These are phyloP conservation scores for Lasioglossum pauxillum DNA, from an alignment of 2,888 invertebrate species.

Conservation along the genomic window DNA sequence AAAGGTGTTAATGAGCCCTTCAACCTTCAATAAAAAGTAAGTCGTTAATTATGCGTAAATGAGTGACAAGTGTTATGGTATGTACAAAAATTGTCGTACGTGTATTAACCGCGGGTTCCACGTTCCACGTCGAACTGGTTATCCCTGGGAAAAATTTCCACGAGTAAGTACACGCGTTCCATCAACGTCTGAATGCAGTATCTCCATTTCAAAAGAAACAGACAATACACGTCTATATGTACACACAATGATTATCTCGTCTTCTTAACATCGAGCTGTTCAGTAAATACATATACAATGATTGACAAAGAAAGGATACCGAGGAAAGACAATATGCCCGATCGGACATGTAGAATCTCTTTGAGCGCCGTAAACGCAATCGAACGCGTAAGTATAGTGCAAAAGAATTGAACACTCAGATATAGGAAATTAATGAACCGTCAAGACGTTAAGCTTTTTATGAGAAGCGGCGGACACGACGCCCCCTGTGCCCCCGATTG, in stretches of 20 bases:
- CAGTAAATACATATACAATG: background rate
- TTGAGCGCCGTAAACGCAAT: conserved; percentile 3
- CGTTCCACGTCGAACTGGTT: background rate
- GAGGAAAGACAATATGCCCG: background rate
- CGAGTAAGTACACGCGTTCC: background rate
- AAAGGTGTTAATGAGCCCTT: conserved; percentile 19
- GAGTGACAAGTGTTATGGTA: background rate
- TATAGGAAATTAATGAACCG: background rate
- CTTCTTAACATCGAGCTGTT: background rate
- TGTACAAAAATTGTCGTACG: conserved; percentile 27
- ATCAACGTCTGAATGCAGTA: background rate
- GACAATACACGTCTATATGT: background rate
- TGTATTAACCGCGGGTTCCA: background rate
- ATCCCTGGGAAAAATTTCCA: background rate
- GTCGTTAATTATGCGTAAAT: conserved; percentile 15
- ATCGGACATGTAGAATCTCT: background rate
- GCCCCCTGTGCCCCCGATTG: background rate
- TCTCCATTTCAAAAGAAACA: conserved; percentile 14
- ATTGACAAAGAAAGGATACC: background rate
- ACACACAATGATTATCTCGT: background rate
- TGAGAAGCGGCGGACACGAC: conserved; percentile 11
- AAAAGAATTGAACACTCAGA: conserved; percentile 59
- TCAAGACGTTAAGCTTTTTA: background rate
- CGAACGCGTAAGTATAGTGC: conserved; percentile 57
- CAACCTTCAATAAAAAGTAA: conserved; percentile 3